These are phyloP conservation scores for Perca fluviatilis DNA, from an alignment of 2,113 vertebrate genomes.

Conservation along the genomic window DNA sequence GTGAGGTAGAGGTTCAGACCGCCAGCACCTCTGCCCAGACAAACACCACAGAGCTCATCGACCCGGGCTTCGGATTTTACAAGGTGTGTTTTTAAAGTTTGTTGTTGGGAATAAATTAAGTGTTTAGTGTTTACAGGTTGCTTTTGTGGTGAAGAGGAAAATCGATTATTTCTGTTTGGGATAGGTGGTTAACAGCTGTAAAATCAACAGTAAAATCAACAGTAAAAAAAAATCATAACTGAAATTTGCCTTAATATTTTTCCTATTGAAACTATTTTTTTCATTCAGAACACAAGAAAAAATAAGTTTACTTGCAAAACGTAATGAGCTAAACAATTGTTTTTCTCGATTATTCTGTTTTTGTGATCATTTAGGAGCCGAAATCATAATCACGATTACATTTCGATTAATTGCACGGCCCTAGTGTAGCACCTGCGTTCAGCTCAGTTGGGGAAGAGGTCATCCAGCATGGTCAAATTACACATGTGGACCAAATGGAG, in stretches of 20 bases:
- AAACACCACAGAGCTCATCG: constrained; percentile 55
- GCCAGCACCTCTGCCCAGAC: constrained; percentile 82
- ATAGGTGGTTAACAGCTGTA: neutral
- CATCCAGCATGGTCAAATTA: neutral
- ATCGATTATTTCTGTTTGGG: neutral
- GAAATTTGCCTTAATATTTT: too few relatives aligned
- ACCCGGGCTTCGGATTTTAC: constrained; percentile 89
- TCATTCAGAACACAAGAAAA: too few relatives aligned
- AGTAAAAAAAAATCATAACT: too few relatives aligned
- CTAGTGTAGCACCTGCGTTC: neutral
- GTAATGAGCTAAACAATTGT: too few relatives aligned
- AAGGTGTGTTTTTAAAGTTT: constrained; percentile 84
- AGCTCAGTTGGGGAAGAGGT: neutral
- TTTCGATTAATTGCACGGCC: too few relatives aligned
- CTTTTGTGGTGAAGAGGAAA: neutral
- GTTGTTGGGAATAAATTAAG: neutral
- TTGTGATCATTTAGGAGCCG: too few relatives aligned
- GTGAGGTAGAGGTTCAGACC: constrained; percentile 85
- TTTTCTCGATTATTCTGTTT: too few relatives aligned
- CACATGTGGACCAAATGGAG: neutral
- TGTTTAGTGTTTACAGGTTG: neutral
- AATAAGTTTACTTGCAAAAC: too few relatives aligned
- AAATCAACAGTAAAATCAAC: too few relatives aligned
- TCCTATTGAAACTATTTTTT: too few relatives aligned
- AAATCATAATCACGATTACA: too few relatives aligned